These are phyloP conservation scores for Drosophila yooni DNA, from an alignment of 2,888 invertebrate genomes.

Conservation along the genomic window DNA sequence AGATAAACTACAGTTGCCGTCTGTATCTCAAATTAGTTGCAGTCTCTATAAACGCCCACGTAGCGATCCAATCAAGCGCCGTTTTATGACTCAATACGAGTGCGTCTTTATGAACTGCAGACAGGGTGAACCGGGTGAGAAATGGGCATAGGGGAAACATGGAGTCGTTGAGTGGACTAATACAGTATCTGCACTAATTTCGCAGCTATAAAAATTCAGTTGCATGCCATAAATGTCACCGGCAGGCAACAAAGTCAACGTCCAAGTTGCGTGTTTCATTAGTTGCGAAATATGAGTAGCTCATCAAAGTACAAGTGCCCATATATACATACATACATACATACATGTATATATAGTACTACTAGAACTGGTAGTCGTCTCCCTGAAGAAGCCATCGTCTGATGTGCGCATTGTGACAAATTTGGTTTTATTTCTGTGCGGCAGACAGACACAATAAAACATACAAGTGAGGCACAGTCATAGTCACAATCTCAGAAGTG, in stretches of 20 bases:
- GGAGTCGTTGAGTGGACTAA: conserved; percentile 29
- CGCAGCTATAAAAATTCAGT: conserved; percentile 76
- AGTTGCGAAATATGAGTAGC: conserved; percentile 72
- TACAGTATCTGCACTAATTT: conserved; percentile 74
- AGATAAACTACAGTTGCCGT: conserved; percentile 68
- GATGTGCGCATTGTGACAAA: conserved; percentile 63
- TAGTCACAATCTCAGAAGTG: conserved; percentile 24
- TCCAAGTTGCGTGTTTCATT: conserved; percentile 71
- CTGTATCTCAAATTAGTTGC: conserved; percentile 75
- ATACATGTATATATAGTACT: background rate
- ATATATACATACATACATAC: background rate
- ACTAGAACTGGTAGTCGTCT: background rate
- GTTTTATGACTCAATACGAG: conserved; percentile 74
- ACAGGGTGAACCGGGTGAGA: conserved; percentile 2
- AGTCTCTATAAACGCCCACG: conserved; percentile 64
- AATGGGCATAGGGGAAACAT: background rate
- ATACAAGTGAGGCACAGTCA: conserved; percentile 43
- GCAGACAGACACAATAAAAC: conserved; percentile 67
- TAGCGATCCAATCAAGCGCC: conserved; percentile 69
- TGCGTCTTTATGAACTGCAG: conserved; percentile 56
- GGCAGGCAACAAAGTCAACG: conserved; percentile 57
- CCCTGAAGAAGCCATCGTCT: conserved; percentile 16
- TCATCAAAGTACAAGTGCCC: conserved; percentile 27
- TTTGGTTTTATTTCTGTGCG: conserved; percentile 73
- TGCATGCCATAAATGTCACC: conserved; percentile 76